phyloP scores from a whole-genome alignment of 2,797 vertebrate species.

The Pangasius krempfi region DNA sequence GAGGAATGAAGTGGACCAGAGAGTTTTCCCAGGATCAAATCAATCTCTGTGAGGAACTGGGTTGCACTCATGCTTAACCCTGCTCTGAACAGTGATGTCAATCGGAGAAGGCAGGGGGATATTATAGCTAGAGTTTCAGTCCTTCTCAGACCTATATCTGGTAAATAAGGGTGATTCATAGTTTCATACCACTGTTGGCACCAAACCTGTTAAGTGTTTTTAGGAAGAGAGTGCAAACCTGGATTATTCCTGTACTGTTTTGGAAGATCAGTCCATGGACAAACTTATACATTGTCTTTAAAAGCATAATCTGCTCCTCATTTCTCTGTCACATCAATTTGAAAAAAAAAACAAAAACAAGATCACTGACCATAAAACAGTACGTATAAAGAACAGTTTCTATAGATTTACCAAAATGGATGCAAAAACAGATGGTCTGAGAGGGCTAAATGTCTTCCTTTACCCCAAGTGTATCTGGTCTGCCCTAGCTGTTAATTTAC shows the following conservation, averaged over 20 bases:
- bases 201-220: neutral
- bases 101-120: slow-evolving; percentile 22
- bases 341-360: neutral
- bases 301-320: neutral
- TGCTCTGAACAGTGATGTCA: slow-evolving; percentile 48
- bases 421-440: neutral
- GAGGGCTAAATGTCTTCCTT: neutral
- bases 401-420: neutral
- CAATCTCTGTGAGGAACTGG: slow-evolving; percentile 69
- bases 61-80: slow-evolving; percentile 60
- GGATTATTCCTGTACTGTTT: neutral
- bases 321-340: neutral
- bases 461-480: neutral
- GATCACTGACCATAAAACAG: neutral
- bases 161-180: slow-evolving; percentile 12
- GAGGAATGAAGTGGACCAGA: slow-evolving; percentile 72
- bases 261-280: neutral
- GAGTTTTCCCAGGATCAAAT: slow-evolving; percentile 77
- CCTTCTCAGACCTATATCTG: neutral
- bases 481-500: neutral
- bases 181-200: slow-evolving; percentile 12
- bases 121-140: slow-evolving; percentile 15
- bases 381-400: neutral
- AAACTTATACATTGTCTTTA: neutral
- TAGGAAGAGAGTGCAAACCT: neutral